Evolutionary conservation across 2,888 invertebrate species (phyloP).

Genomic region (Pollenia labialis): DNA sequence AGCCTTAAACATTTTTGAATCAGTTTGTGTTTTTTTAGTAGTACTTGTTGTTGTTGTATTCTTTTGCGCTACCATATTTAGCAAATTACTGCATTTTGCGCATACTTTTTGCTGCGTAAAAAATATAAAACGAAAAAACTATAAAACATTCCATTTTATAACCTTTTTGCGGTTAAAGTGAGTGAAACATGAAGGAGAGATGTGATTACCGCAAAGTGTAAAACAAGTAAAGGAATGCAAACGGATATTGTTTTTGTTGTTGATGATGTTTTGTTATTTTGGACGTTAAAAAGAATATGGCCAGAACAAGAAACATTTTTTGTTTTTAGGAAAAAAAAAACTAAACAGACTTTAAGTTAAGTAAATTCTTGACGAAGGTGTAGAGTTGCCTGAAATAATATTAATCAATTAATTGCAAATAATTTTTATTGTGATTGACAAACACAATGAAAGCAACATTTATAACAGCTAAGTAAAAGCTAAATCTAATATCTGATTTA

Average conservation of each 20-base stretch:
- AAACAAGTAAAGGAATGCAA: conserved; percentile 64
- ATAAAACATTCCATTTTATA: conserved; percentile 64
- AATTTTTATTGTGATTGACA: conserved; percentile 20
- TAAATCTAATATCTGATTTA: background rate
- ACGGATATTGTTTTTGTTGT: conserved; percentile 55
- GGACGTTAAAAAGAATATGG: conserved; percentile 13
- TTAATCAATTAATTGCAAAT: conserved; percentile 51
- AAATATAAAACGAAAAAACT: conserved; percentile 37
- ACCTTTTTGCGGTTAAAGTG: conserved; percentile 67
- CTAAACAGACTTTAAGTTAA: conserved; percentile 8
- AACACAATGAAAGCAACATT: background rate
- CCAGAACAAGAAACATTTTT: conserved; percentile 8
- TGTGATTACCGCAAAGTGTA: conserved; percentile 71
- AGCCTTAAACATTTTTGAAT: conserved; percentile 54
- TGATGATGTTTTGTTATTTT: conserved; percentile 32
- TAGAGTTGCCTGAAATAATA: conserved; percentile 2
- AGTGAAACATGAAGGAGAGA: conserved; percentile 67
- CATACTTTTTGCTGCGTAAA: conserved; percentile 69
- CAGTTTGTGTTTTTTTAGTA: conserved; percentile 35
- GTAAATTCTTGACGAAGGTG: conserved; percentile 4
- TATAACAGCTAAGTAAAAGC: background rate
- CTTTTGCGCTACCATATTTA: conserved; percentile 77
- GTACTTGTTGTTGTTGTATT: conserved; percentile 47
- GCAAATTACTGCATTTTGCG: conserved; percentile 80
- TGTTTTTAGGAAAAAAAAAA: background rate